Evolutionary conservation across 1,140 invertebrate species (phyloP).

Genomic region (Coptotermes formosanus): DNA sequence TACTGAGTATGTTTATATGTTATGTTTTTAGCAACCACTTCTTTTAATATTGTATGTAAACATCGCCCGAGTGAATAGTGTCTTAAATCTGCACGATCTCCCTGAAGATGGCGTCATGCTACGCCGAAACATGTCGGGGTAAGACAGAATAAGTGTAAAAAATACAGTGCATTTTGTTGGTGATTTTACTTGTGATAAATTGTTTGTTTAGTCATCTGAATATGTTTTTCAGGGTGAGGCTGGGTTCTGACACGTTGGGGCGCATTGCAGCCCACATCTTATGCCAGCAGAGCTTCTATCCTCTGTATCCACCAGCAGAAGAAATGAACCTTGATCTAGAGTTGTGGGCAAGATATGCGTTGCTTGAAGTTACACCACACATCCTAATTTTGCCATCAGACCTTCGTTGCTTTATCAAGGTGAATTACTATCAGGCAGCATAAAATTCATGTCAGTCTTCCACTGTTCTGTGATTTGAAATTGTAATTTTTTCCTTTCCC

Average conservation of each 20-base stretch:
- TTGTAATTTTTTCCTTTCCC: too few relatives aligned
- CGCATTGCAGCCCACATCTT: conserved; percentile 73
- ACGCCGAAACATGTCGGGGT: too few relatives aligned
- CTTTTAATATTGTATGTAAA: too few relatives aligned
- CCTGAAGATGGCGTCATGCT: too few relatives aligned
- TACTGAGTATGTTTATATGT: too few relatives aligned
- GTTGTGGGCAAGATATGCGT: conserved; percentile 65
- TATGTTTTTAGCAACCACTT: too few relatives aligned
- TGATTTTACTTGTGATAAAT: too few relatives aligned
- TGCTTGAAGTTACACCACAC: conserved; percentile 71
- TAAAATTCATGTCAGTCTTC: background rate
- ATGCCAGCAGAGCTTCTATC: conserved; percentile 76
- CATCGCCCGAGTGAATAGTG: too few relatives aligned
- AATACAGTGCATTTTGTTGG: too few relatives aligned
- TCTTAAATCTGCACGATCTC: too few relatives aligned
- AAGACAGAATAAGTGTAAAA: too few relatives aligned
- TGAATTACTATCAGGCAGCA: conserved; percentile 41
- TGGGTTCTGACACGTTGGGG: conserved; percentile 47
- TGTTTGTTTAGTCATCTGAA: background rate
- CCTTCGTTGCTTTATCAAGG: conserved; percentile 79
- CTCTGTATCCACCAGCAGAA: conserved; percentile 70
- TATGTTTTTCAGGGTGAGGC: background rate
- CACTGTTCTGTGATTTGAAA: background rate
- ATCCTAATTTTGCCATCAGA: conserved; percentile 81
- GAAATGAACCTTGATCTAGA: conserved; percentile 67